Base-by-base conservation (phyloP, 2,888 invertebrate genomes). In the Steromphala cineraria region DNA sequence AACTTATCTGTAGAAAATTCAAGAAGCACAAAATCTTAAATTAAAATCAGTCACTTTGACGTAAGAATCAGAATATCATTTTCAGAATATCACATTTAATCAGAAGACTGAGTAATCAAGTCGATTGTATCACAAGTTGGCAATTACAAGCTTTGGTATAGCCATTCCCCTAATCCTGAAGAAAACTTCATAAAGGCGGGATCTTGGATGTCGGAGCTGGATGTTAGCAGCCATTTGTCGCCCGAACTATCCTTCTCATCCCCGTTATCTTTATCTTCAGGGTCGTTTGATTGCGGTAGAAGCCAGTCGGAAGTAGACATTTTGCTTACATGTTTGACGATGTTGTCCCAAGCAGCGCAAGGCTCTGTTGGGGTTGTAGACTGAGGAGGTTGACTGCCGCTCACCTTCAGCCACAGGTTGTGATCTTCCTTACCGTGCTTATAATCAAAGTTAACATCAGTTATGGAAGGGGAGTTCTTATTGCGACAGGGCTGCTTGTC, bases 301-400 rank as follows among this genome's bases (percentile, higher is more conserved):
- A 82, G 56, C 82, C 82, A 82, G 56, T 82, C 80, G 13, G 74
- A n/a, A 15, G 52, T 55, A 40, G 75, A 67, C 71, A 79, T 67
- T 55, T 79, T 78, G 46, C 76, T 76, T 46, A 78, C 55, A 2
- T 52, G 75, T 28, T 24, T 62, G 55, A n/a, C 40, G 36, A 31
- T 52, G 53, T 40, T 71, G 36, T 76, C 75, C 82, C n/a, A 82
- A 15, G 8, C 75, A 53, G 10, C 55, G 71, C 28, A 40, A 0
- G 28, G 15, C 15, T 28, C 56, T 21, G 62, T 67, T 17, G 46
- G 78, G 5, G 36, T 53, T 52, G 24, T 62, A n/a, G 24, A 52
- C 46, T 13, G 53, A 7, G 36, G 62, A 8, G 13, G 36, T n/a
- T 36, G 75, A 53, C 7, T 56, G 10, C 53, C 67, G 24, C n/a